Conservation (phyloP, 2,113 vertebrate species). For the Strix aluco region DNA sequence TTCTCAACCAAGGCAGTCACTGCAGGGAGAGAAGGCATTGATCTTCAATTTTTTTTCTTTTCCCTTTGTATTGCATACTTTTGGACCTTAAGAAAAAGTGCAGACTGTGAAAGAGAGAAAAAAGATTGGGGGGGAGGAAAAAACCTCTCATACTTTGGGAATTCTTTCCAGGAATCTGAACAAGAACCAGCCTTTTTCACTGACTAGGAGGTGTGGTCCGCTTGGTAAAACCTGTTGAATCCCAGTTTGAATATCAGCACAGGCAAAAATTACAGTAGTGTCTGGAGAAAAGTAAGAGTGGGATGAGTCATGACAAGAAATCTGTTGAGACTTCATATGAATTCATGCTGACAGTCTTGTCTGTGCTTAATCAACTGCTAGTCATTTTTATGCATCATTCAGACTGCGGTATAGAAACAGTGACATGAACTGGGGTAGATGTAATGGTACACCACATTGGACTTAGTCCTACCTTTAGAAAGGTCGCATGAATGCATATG, state of each 20-base stretch:
- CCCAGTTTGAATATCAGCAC: not conserved
- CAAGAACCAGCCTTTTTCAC: not conserved
- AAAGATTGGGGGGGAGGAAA: not conserved
- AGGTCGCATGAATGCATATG: not conserved
- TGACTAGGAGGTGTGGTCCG: not conserved
- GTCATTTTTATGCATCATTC: not conserved
- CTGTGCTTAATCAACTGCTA: not conserved
- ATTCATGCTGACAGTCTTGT: not conserved
- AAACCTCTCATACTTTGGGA: not conserved
- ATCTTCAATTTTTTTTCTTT: slow-evolving; percentile 51
- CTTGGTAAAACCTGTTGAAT: not conserved
- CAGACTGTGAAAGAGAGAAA: not conserved
- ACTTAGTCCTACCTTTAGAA: not conserved
- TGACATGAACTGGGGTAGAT: not conserved
- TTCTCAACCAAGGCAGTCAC: slow-evolving; percentile 68
- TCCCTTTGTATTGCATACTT: slow-evolving; percentile 21
- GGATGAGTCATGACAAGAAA: not conserved
- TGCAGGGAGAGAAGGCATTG: slow-evolving; percentile 37
- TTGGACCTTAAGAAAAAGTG: slow-evolving; percentile 38
- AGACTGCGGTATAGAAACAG: not conserved
- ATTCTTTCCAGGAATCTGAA: slow-evolving; percentile 13
- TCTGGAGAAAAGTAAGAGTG: not conserved
- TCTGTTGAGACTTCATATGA: not conserved
- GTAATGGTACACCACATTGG: not conserved
- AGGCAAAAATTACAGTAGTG: not conserved